These are phyloP conservation scores for Steatornis caripensis DNA, from an alignment of 2,113 vertebrate species.

Conservation along the genomic window DNA sequence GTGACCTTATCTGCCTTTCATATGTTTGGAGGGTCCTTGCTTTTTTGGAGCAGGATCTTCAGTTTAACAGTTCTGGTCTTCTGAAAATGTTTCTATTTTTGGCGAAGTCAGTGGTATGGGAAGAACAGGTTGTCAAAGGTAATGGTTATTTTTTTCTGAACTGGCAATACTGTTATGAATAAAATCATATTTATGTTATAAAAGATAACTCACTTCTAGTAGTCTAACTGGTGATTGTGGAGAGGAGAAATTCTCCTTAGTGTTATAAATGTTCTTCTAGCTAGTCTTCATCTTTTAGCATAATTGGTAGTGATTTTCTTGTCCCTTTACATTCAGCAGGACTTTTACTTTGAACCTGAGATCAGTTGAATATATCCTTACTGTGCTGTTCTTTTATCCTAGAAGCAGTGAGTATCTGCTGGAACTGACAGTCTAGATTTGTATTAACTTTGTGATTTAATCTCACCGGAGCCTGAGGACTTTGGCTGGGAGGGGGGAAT, in stretches of 20 bases:
- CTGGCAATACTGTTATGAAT: not conserved
- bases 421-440: not conserved
- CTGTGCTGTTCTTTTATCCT: not conserved
- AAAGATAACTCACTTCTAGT: not conserved
- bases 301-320: not conserved
- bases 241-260: not conserved
- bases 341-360: conserved; percentile 10
- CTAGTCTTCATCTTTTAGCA: not conserved
- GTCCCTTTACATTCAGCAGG: not conserved
- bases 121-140: not conserved
- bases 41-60: not conserved
- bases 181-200: not conserved
- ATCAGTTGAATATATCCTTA: not conserved
- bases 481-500: not conserved
- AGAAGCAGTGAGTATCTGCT: not conserved
- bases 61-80: not conserved
- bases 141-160: not conserved
- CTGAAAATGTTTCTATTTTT: not conserved
- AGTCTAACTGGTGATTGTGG: not conserved
- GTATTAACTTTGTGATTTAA: conserved; percentile 5
- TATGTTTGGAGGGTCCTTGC: not conserved
- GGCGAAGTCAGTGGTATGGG: not conserved
- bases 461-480: not conserved
- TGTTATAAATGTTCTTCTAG: not conserved
- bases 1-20: not conserved